Base-by-base conservation (phyloP, 2,888 invertebrate genomes). In the Aleiodes leptofemur region DNA sequence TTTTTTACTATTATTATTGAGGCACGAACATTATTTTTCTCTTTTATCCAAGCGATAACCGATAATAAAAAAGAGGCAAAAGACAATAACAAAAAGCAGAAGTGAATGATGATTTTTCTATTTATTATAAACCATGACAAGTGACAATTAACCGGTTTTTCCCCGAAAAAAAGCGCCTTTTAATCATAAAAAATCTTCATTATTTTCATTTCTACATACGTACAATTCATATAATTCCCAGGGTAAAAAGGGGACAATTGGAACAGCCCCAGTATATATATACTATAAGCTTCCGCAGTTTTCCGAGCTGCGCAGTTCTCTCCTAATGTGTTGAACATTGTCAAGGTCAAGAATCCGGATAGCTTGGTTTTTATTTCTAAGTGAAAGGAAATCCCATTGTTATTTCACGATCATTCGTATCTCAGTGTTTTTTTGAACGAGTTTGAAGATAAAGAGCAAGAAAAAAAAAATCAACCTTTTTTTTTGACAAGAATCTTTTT, bases 341-440 rank as follows among this genome's bases (percentile, higher is more conserved):
- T 78, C 80, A 80, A 80, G 80, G 80, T 80, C 78, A 80, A 78
- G 80, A 78, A 68, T 70, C 66, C 66, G 55, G 55, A 72, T 66
- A 29, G 53, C 55, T 43, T 53, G 48, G 23, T 23, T 34, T 34
- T 64, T 31, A 66, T 23, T 34, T 34, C 31, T 14, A 43, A 34
- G 29, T 38, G 55, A 55, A 55, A 31, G 43, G 43, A 55, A 55
- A 38, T 55, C 16, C 16, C n/a, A 72, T 61, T 61, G 48, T 68
- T 64, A 14, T 68, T 51, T 51, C 8, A 53, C 16, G n/a, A 53
- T 14, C 13, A 16, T 68, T 51, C 13, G 23, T 13, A 8, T 50
- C 31, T 11, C 5, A 6, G 34, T 50, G 16, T 64, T 59, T 38
- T 59, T 38, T 59, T 59, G 7, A 34, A 13, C 48, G 16, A 48